Base-by-base conservation (phyloP, 1,140 invertebrate species). In the Arctopsyche grandis region DNA sequence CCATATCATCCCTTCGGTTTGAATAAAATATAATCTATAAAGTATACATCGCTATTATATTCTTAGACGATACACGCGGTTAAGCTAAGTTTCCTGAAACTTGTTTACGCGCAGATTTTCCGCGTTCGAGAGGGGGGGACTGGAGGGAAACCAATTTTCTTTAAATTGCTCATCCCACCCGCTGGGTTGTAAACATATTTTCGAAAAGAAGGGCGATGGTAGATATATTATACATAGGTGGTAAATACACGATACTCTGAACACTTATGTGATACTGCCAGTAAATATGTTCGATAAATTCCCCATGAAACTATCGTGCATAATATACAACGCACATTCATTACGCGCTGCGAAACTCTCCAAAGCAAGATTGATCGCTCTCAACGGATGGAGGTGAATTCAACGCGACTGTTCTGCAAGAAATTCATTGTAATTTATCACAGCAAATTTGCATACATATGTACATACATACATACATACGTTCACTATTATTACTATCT, bases 281-380 rank as follows among this genome's bases (percentile, higher is more conserved):
- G 63, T 66, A 66, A 66, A 66, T 66, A 66, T 66, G 63, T 66
- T 66, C 63, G 63, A 66, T 66, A 66, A 66, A 66, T 66, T 66
- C 63, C 63, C 63, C 10, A 29, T 71, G 69, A 71, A 71, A 71
- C 69, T 71, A 66, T 71, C 69, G 38, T 16, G 38, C 16, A 46
- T 71, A 44, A 16, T 46, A 46, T 71, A 52, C 38, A 46, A 77
- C 60, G 60, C 43, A 26, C 75, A 26, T 69, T 77, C 75, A 63
- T 77, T 69, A 77, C 19, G 16, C 24, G 63, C 9, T 66, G 14
- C 5, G 26, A 75, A 75, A 24, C n/a, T 48, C 4, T 14, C 3
- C 75, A 58, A 21, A 69, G 22, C 66, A 77, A 77, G 75, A 77
- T 77, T 52, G 75, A 77, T 77, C 75, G 58, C 44, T 52, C 75